Conservation (phyloP, 2,888 invertebrate species). For the Mimachlamys varia region DNA sequence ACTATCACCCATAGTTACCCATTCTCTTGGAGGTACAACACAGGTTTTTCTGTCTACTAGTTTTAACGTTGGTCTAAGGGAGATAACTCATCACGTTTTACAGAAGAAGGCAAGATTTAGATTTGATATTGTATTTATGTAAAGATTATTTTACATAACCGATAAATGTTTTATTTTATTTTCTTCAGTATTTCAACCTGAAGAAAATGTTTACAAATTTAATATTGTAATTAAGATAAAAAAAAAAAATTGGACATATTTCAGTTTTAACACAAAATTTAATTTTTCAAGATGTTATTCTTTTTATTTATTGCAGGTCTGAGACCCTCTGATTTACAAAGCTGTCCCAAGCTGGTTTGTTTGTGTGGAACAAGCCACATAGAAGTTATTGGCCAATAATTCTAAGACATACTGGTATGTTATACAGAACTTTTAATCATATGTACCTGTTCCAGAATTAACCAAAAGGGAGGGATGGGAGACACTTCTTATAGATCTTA, state of each 20-base stretch:
- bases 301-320: slow-evolving; percentile 83
- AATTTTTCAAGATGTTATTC: too few species aligned
- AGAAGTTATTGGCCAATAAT: slow-evolving; percentile 90
- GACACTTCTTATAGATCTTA: too few species aligned
- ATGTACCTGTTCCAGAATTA: too few species aligned
- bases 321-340: slow-evolving; percentile 98
- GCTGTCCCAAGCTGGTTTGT: slow-evolving; percentile 99
- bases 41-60: neutral
- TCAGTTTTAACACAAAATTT: too few species aligned
- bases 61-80: neutral
- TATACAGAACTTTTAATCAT: neutral
- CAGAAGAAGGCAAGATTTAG: neutral
- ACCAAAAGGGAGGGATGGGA: too few species aligned
- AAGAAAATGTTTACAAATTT: too few species aligned
- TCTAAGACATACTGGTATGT: slow-evolving; percentile 94
- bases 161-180: too few species aligned
- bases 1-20: slow-evolving; percentile 97
- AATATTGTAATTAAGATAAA: too few species aligned
- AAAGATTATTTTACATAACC: too few species aligned
- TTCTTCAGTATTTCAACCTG: too few species aligned
- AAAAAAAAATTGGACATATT: too few species aligned
- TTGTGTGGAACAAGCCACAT: slow-evolving; percentile 94
- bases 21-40: slow-evolving; percentile 93
- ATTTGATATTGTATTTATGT: too few species aligned
- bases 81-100: neutral